Evolutionary conservation across 2,888 invertebrate species (phyloP).

Genomic region (Eristalis intricaria): DNA sequence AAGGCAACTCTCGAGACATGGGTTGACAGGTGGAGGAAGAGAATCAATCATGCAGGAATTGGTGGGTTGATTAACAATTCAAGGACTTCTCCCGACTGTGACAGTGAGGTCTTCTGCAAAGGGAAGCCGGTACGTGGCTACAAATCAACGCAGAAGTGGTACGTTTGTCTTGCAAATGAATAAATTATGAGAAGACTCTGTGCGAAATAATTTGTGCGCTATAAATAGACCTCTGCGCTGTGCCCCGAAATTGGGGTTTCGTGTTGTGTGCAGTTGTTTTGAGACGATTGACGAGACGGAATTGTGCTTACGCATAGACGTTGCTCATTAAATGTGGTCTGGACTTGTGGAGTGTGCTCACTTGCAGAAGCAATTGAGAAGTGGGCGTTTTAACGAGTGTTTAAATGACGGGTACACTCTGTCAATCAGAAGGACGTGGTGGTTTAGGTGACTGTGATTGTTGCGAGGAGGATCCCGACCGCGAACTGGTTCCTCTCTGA

Average conservation of each 20-base stretch:
- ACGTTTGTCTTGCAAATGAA: background rate
- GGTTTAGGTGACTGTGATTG: no score
- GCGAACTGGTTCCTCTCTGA: no score
- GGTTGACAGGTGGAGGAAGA: background rate
- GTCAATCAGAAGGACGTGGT: no score
- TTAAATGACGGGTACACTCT: no score
- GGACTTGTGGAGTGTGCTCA: no score
- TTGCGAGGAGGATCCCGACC: no score
- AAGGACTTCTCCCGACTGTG: background rate
- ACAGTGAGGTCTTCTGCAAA: background rate
- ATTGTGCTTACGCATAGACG: no score
- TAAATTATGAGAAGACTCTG: background rate
- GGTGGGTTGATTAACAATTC: slow-evolving; percentile 7
- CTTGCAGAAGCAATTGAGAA: no score
- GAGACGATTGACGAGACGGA: background rate
- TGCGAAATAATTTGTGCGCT: background rate
- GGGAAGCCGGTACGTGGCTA: background rate
- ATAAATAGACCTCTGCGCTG: background rate
- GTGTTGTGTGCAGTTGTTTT: background rate
- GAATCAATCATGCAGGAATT: slow-evolving; percentile 32
- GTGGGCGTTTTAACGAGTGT: no score
- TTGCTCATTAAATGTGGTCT: no score
- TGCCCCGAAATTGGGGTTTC: background rate
- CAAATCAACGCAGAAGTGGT: background rate
- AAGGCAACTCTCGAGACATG: background rate